These are phyloP conservation scores for Myotis lucifugus DNA, from an alignment of 2,113 vertebrate species.

Conservation along the genomic window DNA sequence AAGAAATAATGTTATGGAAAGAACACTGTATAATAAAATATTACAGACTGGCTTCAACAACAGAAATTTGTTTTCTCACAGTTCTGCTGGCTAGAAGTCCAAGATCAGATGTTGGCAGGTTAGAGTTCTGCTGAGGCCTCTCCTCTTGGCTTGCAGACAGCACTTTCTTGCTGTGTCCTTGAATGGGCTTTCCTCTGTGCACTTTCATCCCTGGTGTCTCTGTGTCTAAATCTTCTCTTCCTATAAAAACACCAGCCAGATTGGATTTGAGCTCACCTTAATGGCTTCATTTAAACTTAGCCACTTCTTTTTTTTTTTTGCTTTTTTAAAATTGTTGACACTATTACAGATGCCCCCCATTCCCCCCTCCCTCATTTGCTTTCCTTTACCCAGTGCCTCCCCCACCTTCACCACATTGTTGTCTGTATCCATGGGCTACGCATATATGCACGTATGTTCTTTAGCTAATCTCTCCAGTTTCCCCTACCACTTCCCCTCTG, in stretches of 20 bases:
- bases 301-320: background rate
- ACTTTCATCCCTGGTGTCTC: too few relatives aligned
- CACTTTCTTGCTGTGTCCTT: background rate
- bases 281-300: background rate
- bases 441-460: background rate
- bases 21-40: background rate
- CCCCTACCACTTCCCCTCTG: background rate
- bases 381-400: background rate
- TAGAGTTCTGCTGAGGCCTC: background rate
- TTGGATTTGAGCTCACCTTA: too few relatives aligned
- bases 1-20: background rate
- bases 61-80: background rate
- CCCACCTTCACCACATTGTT: background rate
- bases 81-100: background rate
- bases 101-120: background rate
- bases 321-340: background rate
- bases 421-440: background rate
- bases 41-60: background rate
- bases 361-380: background rate
- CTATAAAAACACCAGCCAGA: background rate
- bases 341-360: background rate
- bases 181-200: fast-evolving
- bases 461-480: background rate
- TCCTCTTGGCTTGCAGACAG: background rate
- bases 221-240: background rate